phyloP scores from a whole-genome alignment of 2,113 vertebrate species.

The Lates calcarifer region DNA sequence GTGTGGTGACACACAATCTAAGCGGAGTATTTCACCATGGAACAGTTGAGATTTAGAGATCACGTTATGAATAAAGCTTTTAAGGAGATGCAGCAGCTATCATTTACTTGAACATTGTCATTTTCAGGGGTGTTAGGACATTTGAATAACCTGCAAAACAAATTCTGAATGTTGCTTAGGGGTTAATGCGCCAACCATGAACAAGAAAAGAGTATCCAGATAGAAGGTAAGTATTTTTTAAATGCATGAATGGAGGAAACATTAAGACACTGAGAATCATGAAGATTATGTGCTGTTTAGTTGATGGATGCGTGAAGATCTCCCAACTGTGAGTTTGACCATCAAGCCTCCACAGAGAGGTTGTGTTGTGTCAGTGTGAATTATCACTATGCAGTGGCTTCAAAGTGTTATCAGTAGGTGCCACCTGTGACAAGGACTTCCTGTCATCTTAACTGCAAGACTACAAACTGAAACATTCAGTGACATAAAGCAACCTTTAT shows the following conservation, averaged over 20 bases:
- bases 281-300: too few relatives aligned
- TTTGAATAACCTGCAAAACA: background rate
- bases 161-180: too few relatives aligned
- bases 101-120: background rate
- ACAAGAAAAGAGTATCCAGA: background rate
- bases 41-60: background rate
- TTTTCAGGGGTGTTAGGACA: too few relatives aligned
- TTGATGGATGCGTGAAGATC: background rate
- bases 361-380: slow-evolving; percentile 8
- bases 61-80: background rate
- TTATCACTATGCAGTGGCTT: background rate
- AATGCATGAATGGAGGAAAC: background rate
- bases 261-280: background rate
- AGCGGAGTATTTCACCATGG: background rate
- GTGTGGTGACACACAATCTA: background rate
- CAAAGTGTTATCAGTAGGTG: background rate
- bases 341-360: background rate
- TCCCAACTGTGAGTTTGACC: background rate
- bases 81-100: background rate
- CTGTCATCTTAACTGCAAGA: slow-evolving; percentile 7
- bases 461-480: background rate
- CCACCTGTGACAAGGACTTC: background rate
- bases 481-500: background rate
- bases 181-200: too few relatives aligned
- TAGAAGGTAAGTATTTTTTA: background rate